A percentile compares a stretch with the other conserved stretches of the same genome.
These are phyloP conservation scores for Drosophila oshimai DNA, from an alignment of 1,140 invertebrate genomes.

Conservation along the genomic window DNA sequence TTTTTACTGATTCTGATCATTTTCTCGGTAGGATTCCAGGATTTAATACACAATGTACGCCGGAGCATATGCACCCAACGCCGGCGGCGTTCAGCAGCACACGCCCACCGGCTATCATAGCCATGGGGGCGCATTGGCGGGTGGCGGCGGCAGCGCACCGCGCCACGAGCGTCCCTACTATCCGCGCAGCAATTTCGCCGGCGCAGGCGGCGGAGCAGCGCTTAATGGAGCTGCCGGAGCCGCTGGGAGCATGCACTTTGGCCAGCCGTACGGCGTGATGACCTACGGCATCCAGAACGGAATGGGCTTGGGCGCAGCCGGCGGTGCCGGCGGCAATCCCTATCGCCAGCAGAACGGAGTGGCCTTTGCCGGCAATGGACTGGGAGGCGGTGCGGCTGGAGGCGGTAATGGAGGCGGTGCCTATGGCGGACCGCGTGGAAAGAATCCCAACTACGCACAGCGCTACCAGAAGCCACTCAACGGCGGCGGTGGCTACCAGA, in stretches of 20 bases:
- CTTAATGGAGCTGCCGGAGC: slow-evolving; percentile 51
- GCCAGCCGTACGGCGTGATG: slow-evolving; percentile 67
- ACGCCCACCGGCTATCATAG: slow-evolving; percentile 68
- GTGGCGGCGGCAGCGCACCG: slow-evolving; percentile 33
- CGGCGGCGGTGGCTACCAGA: slow-evolving; percentile 55
- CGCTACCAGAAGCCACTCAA: slow-evolving; percentile 75
- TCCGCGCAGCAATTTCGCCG: slow-evolving; percentile 48
- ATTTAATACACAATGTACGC: slow-evolving; percentile 52
- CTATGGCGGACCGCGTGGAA: slow-evolving; percentile 66
- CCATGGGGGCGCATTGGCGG: slow-evolving; percentile 61
- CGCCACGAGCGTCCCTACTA: slow-evolving; percentile 55
- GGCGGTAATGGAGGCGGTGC: slow-evolving; percentile 49
- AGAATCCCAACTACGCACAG: slow-evolving; percentile 71
- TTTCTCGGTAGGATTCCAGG: slow-evolving; percentile 15
- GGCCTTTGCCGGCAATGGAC: slow-evolving; percentile 29
- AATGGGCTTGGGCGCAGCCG: slow-evolving; percentile 50
- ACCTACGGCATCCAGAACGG: slow-evolving; percentile 68
- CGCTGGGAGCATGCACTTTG: slow-evolving; percentile 59
- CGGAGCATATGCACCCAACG: slow-evolving; percentile 71
- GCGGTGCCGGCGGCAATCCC: slow-evolving; percentile 22
- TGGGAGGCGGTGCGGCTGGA: slow-evolving; percentile 45
- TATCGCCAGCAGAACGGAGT: slow-evolving; percentile 70
- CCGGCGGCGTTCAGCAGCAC: slow-evolving; percentile 69
- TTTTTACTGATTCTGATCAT: neutral
- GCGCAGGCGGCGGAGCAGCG: slow-evolving; percentile 29